Evolutionary conservation across 2,888 invertebrate genomes (phyloP).

Genomic region (Trichacis sp.): DNA sequence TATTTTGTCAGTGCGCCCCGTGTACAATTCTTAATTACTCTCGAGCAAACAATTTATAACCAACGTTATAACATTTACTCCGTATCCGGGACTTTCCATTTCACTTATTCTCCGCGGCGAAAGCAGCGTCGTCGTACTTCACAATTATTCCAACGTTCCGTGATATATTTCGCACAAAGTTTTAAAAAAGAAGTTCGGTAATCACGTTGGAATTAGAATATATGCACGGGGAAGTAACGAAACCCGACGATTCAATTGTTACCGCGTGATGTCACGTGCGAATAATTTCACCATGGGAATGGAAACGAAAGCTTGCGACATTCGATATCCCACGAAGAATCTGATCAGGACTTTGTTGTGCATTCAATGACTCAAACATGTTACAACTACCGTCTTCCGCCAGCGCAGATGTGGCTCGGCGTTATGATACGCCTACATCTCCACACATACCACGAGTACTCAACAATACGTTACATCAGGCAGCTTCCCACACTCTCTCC

Average conservation of each 20-base stretch:
- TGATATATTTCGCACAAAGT: too few relatives aligned
- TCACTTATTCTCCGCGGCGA: conserved; percentile 10
- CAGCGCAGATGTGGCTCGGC: conserved; percentile 22
- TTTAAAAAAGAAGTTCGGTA: too few relatives aligned
- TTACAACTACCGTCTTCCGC: conserved; percentile 34
- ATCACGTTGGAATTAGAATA: too few relatives aligned
- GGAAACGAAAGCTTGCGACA: background rate
- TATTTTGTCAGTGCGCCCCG: conserved; percentile 17
- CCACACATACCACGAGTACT: background rate
- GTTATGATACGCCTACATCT: conserved; percentile 22
- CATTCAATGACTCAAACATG: conserved; percentile 14
- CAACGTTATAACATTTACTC: conserved; percentile 14
- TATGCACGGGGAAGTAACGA: too few relatives aligned
- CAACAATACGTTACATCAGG: conserved; percentile 32
- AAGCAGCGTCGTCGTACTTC: conserved; percentile 24
- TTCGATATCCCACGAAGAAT: background rate
- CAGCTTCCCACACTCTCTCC: conserved; percentile 18
- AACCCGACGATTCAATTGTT: too few relatives aligned
- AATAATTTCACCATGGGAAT: background rate
- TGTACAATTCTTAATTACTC: conserved; percentile 30
- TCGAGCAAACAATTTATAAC: conserved; percentile 20
- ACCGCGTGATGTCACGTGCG: background rate
- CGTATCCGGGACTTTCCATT: conserved; percentile 27
- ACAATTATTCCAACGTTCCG: background rate
- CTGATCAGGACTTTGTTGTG: background rate